Base-by-base conservation (phyloP, 2,888 invertebrate genomes). In the Ormia ochracea region DNA sequence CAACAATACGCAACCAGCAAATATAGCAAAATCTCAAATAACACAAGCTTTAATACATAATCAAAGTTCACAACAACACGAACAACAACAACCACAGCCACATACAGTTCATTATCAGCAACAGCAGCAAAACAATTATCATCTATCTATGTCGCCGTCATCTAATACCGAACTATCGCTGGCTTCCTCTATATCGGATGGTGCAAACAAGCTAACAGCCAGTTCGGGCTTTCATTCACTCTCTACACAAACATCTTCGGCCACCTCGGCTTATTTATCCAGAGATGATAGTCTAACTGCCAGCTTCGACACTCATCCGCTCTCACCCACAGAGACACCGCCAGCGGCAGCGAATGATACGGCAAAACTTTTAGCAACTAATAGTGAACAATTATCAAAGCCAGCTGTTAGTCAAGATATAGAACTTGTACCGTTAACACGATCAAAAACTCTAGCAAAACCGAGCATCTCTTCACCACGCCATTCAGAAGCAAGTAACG, bases 231-330 rank as follows among this genome's bases (percentile, higher is more conserved):
- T 81, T 66, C 81, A 81, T 78, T 82, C 84, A 50, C 82, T 83
- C 82, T 83, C 84, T 7, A 76, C 83, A 14, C 82, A 83, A 76
- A 82, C 83, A 21, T 82, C 83, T 36, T 81, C 82, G 28, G 82
- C 82, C 23, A 83, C 83, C 45, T 83, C 84, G 41, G 81, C 82
- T 50, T 82, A 83, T 73, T 79, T 84, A 43, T 83, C 84, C 43
- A 83, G 81, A 79, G 83, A 84, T 43, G 83, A 84, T 61, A 82
- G 82, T 79, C 73, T 78, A 77, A 82, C 78, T 21, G 78, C 78
- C 28, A 83, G 82, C 59, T 82, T 82, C 77, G 83, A 83, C 61
- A 76, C 79, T 68, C 70, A 73, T 19, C 19, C 70, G 14, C 50
- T 75, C 56, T 76, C 82, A 41, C 66, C 78, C 45, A 70, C 73